Conservation (phyloP, 2,797 vertebrate genomes). For the Liasis olivaceus region DNA sequence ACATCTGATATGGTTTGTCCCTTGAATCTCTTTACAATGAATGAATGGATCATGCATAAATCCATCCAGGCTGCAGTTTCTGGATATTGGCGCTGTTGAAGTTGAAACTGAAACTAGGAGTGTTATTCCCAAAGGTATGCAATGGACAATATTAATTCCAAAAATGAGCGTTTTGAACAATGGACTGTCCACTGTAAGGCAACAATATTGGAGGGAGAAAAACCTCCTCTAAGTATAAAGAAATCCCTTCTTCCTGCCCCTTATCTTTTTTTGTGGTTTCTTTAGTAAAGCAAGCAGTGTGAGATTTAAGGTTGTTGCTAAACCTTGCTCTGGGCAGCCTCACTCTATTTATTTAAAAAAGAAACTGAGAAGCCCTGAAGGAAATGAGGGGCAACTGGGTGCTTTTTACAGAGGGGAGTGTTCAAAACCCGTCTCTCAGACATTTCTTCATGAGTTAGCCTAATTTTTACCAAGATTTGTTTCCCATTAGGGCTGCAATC, state of each 20-base stretch:
- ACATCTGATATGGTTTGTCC: not conserved
- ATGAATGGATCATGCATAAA: not conserved
- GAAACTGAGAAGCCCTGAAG: not conserved
- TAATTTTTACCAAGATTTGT: not conserved
- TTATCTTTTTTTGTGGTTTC: not conserved
- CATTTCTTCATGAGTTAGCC: not conserved
- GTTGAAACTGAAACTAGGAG: not conserved
- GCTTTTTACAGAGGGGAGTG: not conserved
- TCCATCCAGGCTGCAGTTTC: not conserved
- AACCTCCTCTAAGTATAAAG: not conserved
- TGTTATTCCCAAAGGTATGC: not conserved
- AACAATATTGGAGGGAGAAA: not conserved
- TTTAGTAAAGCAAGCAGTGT: not conserved
- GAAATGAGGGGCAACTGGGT: not conserved
- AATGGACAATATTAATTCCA: not conserved
- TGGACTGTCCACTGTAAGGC: not conserved
- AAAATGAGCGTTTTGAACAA: not conserved
- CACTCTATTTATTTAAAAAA: not conserved
- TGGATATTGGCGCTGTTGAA: not conserved
- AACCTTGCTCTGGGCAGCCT: not conserved
- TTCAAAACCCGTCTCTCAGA: not conserved
- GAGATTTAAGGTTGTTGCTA: not conserved
- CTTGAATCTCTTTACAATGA: not conserved
- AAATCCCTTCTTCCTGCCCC: not conserved
- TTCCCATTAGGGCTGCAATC: not conserved